Evolutionary conservation across 2,797 vertebrate genomes (phyloP).

Genomic region (Pseudocheirus occidentalis): DNA sequence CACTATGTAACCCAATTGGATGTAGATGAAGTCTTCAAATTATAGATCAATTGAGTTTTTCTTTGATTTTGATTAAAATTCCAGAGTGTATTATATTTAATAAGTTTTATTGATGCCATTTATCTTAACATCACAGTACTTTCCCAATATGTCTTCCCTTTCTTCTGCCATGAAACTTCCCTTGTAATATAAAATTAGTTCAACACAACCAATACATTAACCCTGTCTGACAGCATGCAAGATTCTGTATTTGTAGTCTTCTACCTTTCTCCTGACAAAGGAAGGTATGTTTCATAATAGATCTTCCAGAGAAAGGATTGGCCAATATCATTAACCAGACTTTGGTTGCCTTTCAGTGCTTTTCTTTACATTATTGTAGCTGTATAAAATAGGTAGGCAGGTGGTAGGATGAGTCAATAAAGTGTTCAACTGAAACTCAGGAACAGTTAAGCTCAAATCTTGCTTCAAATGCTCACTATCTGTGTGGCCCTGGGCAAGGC

Average conservation of each 20-base stretch:
- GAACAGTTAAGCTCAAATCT: background rate
- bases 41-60: background rate
- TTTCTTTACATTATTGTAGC: background rate
- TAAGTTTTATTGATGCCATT: background rate
- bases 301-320: background rate
- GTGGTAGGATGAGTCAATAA: background rate
- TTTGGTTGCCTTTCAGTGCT: background rate
- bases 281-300: background rate
- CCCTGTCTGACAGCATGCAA: background rate
- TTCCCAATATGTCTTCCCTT: background rate
- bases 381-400: background rate
- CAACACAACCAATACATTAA: background rate
- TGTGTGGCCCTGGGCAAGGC: background rate
- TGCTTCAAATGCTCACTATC: background rate
- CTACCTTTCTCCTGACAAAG: background rate
- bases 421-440: background rate
- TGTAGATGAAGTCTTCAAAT: no score
- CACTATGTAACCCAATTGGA: background rate
- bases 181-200: background rate
- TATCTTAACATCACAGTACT: background rate
- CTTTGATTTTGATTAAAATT: background rate
- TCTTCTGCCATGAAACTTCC: background rate
- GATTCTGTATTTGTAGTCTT: background rate
- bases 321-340: background rate
- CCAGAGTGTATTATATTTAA: background rate